Evolutionary conservation across 2,113 vertebrate genomes (phyloP), one percentile per base, ranked within the genome.

Genomic region (Hemiprocne comata): DNA sequence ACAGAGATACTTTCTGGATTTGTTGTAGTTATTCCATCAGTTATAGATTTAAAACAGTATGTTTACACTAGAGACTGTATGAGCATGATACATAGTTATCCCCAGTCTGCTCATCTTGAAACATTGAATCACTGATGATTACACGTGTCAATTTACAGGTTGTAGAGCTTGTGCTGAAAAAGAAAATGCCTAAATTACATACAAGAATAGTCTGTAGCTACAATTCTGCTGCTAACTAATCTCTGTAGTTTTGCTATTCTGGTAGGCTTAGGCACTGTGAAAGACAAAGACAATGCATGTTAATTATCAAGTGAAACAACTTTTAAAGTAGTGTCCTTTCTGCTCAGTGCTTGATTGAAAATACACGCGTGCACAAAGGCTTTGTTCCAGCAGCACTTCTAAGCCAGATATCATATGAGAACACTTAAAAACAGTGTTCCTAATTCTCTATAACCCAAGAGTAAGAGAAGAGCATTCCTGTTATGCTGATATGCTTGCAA

Each of bases 331-430:
- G 10, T 71, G 15, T 33, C 25, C 91, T 24, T 53, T 84, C 55
- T 89, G n/a, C 31, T 74, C 51, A 17, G 51, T 2, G 0, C 65
- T 77, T 89, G 60, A 34, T 66, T 65, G 69, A 84, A 89, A 76
- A 76, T 76, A 31, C 1, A 1, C 1, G 1, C 26, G 4, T 28
- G 24, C 46, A 55, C 13, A 2, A 7, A n/a, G 60, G 21, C 65
- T 44, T 34, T 60, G 40, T 61, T 89, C 75, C 80, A 92, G 79
- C 34, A 72, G 72, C 53, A 31, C 34, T 79, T 75, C n/a, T 36
- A 50, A 51, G 53, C 61, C 38, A 48, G 74, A 28, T 5, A 67
- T 38, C n/a, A 8, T 53, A 34, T 50, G n/a, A 91, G 6, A 40
- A 23, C 61, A 66, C n/a, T 38, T 73, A 70, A 38, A 80, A 86